Base-by-base conservation (phyloP, 2,797 vertebrate species). In the Threskiornis aethiopicus region DNA sequence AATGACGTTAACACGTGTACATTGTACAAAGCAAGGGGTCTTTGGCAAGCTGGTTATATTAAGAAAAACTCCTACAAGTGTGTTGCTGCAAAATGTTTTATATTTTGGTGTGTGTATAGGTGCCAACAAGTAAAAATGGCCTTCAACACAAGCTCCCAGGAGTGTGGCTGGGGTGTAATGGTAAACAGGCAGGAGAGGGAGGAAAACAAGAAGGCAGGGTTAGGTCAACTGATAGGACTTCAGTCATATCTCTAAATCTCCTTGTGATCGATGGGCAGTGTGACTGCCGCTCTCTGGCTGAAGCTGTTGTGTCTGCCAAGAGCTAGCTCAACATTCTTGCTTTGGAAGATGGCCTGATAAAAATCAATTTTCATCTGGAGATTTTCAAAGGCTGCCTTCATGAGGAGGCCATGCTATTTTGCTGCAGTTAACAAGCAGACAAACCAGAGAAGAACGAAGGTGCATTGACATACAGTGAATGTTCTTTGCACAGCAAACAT, bases 311-410 rank as follows among this genome's bases (percentile, higher is more conserved):
- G 80, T 83, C 89, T 95, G 90, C 89, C 69, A 89, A 59, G 70
- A 95, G 82, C 35, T 54, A 71, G 83, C 41, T 14, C 41, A 14
- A 70, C 83, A 39, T 51, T 93, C 51, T 70, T 87, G 69, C 76
- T 92, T 87, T 93, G 77, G 83, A 51, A 79, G 93, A 75, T 58
- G 61, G 39, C 54, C 88, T 94, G 93, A 96, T 96, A 95, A 94
- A 91, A 88, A 82, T 76, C 62, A 65, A 1, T 92, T 92, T 96
- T 84, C 67, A 88, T 65, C 65, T 81, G 42, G 76, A 89, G 82
- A 65, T 89, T 95, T 90, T 90, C 81, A 59, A 81, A 95, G 89
- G 46, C 42, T 44, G 78, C 51, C 90, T 84, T 90, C 59, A 24
- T 33, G 37, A 75, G n/a, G 37, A 85, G 59, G 61, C 70, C 78